Evolutionary conservation across 2,113 vertebrate species (phyloP).

Genomic region (Saguinus midas): DNA sequence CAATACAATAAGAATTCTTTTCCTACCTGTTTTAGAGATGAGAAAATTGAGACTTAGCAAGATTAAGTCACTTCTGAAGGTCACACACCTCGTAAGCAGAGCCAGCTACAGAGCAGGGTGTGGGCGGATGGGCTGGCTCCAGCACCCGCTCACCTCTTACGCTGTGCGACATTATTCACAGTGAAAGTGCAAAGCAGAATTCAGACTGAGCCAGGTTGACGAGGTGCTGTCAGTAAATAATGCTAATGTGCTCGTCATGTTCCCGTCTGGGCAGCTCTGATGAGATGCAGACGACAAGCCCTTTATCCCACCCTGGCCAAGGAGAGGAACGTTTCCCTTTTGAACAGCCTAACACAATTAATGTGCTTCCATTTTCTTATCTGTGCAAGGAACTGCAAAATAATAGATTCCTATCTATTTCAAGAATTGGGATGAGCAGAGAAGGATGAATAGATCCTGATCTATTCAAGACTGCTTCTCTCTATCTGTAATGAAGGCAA

Average conservation of each 20-base stretch:
- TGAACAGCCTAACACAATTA: not conserved
- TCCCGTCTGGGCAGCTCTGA: not conserved
- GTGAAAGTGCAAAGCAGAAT: not conserved
- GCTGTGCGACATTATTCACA: rapidly evolving
- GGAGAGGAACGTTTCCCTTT: not conserved
- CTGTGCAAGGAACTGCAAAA: not conserved
- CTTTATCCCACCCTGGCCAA: not conserved
- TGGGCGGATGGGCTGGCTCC: not conserved
- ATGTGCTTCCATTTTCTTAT: not conserved
- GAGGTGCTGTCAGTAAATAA: not conserved
- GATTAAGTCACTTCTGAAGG: not conserved
- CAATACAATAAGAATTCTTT: not conserved
- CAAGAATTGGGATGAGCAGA: not conserved
- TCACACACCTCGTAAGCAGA: rapidly evolving
- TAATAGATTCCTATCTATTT: not conserved
- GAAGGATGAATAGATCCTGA: too few species aligned
- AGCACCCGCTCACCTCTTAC: rapidly evolving
- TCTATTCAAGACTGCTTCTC: not conserved
- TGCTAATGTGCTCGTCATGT: rapidly evolving
- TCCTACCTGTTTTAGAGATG: not conserved
- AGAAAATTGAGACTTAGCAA: not conserved
- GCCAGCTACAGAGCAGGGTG: not conserved
- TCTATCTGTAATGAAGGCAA: not conserved
- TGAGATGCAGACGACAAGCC: not conserved
- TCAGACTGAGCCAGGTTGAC: not conserved